A percentile compares a stretch with the other conserved stretches of the same genome.
Conservation (phyloP, 2,888 invertebrate species). For the Eupithecia exiguata region DNA sequence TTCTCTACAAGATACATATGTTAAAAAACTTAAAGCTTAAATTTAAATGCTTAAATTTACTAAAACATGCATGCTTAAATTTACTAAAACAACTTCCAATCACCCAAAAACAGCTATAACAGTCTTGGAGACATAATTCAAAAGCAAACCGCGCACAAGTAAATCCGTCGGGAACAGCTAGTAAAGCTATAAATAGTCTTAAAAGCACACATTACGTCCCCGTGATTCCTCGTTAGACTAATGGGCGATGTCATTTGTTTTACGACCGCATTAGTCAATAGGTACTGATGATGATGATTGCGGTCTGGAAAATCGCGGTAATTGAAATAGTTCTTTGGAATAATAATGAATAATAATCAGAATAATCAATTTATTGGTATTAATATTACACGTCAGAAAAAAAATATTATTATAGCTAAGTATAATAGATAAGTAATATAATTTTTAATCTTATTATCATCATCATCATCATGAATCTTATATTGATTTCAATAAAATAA, state of each 20-base stretch:
- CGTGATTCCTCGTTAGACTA: constrained; percentile 47
- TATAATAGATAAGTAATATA: too few species aligned
- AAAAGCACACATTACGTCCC: constrained; percentile 37
- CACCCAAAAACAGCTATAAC: background rate
- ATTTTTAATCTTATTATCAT: too few species aligned
- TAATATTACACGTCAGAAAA: too few species aligned
- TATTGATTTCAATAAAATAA: too few species aligned
- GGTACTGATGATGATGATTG: constrained; percentile 44
- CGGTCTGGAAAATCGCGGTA: constrained; percentile 36
- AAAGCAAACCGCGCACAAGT: background rate
- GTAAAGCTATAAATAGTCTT: constrained; percentile 25
- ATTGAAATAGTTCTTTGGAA: constrained; percentile 14
- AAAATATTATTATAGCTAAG: too few species aligned
- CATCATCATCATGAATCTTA: too few species aligned
- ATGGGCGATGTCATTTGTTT: constrained; percentile 48
- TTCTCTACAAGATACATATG: too few species aligned
- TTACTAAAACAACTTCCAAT: background rate
- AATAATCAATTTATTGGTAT: too few species aligned
- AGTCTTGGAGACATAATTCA: background rate
- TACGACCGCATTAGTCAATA: constrained; percentile 49
- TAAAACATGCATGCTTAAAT: background rate
- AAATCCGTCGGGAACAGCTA: background rate
- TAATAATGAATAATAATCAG: background rate
- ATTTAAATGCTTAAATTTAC: too few species aligned
- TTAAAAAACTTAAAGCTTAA: too few species aligned